Evolutionary conservation across 2,888 invertebrate genomes (phyloP).

Genomic region (Vandiemenella viatica): DNA sequence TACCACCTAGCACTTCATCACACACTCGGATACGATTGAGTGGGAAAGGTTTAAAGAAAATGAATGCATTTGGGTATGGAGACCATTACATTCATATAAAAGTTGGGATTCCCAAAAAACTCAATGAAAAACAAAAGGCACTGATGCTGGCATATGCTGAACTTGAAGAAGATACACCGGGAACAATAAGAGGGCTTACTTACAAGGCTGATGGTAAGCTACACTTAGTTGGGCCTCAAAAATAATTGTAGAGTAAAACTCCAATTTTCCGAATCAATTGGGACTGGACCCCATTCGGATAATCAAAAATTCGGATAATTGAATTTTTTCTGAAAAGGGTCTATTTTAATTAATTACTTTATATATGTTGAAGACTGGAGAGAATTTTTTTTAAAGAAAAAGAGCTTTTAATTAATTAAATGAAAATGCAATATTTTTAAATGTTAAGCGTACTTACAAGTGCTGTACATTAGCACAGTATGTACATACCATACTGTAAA

Average conservation of each 20-base stretch:
- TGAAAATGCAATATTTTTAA: no score
- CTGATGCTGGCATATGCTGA: conserved; percentile 82
- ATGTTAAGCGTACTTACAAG: no score
- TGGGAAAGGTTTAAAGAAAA: conserved; percentile 84
- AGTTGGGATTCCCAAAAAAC: conserved; percentile 64
- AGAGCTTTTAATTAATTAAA: no score
- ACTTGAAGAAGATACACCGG: conserved; percentile 77
- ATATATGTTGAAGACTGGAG: no score
- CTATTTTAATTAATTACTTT: no score
- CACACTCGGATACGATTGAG: conserved; percentile 71
- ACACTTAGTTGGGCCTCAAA: conserved; percentile 6
- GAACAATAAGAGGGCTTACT: conserved; percentile 77
- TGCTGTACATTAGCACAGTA: no score
- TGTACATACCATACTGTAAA: no score
- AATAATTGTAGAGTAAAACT: neutral
- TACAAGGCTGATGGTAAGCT: conserved; percentile 63
- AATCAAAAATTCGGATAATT: no score
- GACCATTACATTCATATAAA: conserved; percentile 94
- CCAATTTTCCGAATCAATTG: neutral
- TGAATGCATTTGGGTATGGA: conserved; percentile 80
- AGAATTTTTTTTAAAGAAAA: no score
- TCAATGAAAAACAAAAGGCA: conserved; percentile 70
- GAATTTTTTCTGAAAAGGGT: no score
- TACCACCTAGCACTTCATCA: conserved; percentile 84
- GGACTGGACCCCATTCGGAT: no score